These are phyloP conservation scores for Bombus impatiens DNA, from an alignment of 1,140 invertebrate species.

Conservation along the genomic window DNA sequence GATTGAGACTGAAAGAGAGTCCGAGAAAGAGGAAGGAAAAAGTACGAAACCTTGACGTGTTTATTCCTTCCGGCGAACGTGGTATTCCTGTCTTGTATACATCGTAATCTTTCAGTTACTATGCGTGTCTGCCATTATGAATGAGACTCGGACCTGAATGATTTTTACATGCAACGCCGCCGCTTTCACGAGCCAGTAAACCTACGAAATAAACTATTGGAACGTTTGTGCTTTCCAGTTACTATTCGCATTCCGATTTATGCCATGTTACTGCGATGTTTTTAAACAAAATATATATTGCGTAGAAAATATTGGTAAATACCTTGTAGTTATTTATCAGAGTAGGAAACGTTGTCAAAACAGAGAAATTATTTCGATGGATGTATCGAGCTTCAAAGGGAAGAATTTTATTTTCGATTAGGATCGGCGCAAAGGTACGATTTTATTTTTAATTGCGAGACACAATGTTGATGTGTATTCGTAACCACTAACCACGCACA, in stretches of 20 bases:
- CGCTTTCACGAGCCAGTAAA: conserved; percentile 9
- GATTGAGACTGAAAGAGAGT: background rate
- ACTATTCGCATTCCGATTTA: background rate
- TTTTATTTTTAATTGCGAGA: conserved; percentile 43
- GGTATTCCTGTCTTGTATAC: conserved; percentile 48
- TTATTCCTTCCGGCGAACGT: conserved; percentile 48
- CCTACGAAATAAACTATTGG: background rate
- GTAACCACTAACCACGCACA: background rate
- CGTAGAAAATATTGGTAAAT: background rate
- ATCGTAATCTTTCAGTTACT: conserved; percentile 49
- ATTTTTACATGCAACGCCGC: conserved; percentile 2
- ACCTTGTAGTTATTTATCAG: too few species aligned
- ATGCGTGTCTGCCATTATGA: conserved; percentile 40
- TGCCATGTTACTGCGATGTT: background rate
- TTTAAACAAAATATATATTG: background rate
- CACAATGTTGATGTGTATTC: conserved; percentile 4
- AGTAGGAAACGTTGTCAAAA: too few species aligned
- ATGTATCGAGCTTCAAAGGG: too few species aligned
- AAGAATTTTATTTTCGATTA: background rate
- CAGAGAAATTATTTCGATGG: too few species aligned
- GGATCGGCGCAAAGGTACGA: background rate
- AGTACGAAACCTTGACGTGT: conserved; percentile 40
- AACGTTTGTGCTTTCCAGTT: background rate
- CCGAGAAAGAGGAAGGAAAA: background rate
- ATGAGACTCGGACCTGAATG: conserved; percentile 37